These are phyloP conservation scores for Himalopsyche anomala DNA, from an alignment of 2,888 invertebrate genomes.

Conservation along the genomic window DNA sequence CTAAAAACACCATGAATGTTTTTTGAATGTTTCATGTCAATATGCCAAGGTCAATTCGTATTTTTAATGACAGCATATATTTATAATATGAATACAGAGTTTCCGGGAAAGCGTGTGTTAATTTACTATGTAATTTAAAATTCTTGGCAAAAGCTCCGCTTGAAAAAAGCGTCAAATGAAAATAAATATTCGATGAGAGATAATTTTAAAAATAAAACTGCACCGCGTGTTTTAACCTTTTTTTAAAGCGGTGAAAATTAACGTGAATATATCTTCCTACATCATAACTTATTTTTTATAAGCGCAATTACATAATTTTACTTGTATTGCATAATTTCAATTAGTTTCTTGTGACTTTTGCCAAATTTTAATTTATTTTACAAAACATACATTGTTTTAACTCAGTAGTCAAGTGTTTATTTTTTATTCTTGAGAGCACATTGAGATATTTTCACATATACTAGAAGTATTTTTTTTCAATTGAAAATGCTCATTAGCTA, in stretches of 20 bases:
- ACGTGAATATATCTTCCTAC: neutral
- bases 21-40: constrained; percentile 5
- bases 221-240: neutral
- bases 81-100: neutral
- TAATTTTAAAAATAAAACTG: constrained; percentile 1
- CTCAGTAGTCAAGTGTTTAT: no score
- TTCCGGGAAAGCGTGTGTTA: constrained; percentile 2
- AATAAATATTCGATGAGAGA: constrained; percentile 10
- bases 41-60: constrained; percentile 3
- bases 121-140: constrained; percentile 13
- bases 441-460: no score
- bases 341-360: no score
- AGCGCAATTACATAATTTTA: no score
- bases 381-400: no score
- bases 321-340: no score
- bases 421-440: no score
- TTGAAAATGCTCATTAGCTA: no score
- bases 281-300: no score
- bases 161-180: constrained; percentile 1
- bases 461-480: no score
- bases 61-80: neutral
- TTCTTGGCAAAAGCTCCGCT: neutral
- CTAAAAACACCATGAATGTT: neutral
- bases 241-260: neutral
- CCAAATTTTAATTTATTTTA: no score